Conservation (phyloP, 92 coral and sea anemone species). For the Paramuricea clavata region DNA sequence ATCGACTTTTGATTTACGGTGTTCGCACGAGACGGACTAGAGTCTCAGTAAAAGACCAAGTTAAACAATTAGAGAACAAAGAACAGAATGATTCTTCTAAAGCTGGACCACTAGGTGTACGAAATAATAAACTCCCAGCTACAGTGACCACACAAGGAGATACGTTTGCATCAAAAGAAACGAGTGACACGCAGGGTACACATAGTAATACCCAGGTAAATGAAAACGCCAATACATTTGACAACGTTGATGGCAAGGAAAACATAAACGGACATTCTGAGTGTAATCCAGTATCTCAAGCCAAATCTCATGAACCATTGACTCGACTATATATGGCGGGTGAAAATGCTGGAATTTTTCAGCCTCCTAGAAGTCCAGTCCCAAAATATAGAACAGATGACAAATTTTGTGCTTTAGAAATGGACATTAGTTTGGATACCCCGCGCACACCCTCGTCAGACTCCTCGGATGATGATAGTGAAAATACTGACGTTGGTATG, state of each 20-base stretch:
- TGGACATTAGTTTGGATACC: slow-evolving; percentile 46
- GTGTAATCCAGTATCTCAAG: background rate
- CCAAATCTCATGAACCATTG: slow-evolving; percentile 24
- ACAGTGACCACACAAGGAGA: background rate
- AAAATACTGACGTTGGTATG: background rate
- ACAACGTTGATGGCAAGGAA: slow-evolving; percentile 15
- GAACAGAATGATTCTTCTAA: slow-evolving; percentile 4
- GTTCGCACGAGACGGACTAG: slow-evolving; percentile 15
- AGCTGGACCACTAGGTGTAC: background rate
- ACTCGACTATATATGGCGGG: slow-evolving; percentile 15
- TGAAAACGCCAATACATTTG: background rate
- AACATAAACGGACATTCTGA: background rate
- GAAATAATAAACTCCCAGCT: background rate
- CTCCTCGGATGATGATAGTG: slow-evolving; percentile 27
- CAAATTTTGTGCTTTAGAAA: slow-evolving; percentile 43
- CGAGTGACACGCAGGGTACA: slow-evolving; percentile 3
- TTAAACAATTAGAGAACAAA: slow-evolving; percentile 30
- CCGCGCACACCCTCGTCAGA: slow-evolving; percentile 35
- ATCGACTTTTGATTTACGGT: slow-evolving; percentile 24
- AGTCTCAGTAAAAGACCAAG: slow-evolving; percentile 48
- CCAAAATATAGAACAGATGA: slow-evolving; percentile 3
- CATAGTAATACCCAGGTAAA: background rate
- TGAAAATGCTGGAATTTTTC: slow-evolving; percentile 9
- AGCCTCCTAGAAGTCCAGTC: slow-evolving; percentile 31
- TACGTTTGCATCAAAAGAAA: background rate